These are phyloP conservation scores for Stenoptilia bipunctidactyla DNA, from an alignment of 2,888 invertebrate species.

Conservation along the genomic window DNA sequence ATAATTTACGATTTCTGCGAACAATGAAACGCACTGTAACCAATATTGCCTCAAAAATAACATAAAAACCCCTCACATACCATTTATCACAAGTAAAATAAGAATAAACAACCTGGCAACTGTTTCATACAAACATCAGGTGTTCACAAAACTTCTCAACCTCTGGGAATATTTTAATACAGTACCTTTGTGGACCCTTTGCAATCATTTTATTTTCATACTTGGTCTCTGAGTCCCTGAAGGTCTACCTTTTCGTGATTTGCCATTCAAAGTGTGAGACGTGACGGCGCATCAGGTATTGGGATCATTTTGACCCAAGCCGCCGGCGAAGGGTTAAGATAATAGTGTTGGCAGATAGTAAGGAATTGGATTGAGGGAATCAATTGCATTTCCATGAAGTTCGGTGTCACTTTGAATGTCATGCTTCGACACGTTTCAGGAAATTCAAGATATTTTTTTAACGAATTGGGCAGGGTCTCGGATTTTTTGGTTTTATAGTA, in stretches of 20 bases:
- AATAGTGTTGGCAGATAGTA: slow-evolving; percentile 55
- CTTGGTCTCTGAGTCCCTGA: slow-evolving; percentile 54
- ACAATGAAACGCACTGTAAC: slow-evolving; percentile 1
- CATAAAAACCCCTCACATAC: slow-evolving; percentile 21
- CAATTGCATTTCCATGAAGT: slow-evolving; percentile 28
- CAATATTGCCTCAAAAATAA: not conserved
- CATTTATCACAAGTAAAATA: slow-evolving; percentile 43
- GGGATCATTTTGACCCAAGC: slow-evolving; percentile 33
- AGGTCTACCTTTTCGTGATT: slow-evolving; percentile 63
- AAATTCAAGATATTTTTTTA: too few species aligned
- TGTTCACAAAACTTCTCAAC: slow-evolving; percentile 31
- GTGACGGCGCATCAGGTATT: slow-evolving; percentile 52
- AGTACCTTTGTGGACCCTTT: slow-evolving; percentile 37
- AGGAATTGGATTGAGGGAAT: slow-evolving; percentile 39
- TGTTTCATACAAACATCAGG: slow-evolving; percentile 54
- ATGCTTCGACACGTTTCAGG: too few species aligned
- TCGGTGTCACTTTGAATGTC: slow-evolving; percentile 6
- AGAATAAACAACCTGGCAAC: slow-evolving; percentile 40
- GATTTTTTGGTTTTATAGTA: too few species aligned
- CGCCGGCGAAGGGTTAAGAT: slow-evolving; percentile 41
- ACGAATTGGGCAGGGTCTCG: too few species aligned
- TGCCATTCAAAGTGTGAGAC: slow-evolving; percentile 60
- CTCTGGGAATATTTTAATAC: slow-evolving; percentile 64
- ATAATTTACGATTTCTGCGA: not conserved
- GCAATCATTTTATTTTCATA: slow-evolving; percentile 70